phyloP scores from a whole-genome alignment of 2,888 invertebrate genomes.

The Trissolcus brochymenae region DNA sequence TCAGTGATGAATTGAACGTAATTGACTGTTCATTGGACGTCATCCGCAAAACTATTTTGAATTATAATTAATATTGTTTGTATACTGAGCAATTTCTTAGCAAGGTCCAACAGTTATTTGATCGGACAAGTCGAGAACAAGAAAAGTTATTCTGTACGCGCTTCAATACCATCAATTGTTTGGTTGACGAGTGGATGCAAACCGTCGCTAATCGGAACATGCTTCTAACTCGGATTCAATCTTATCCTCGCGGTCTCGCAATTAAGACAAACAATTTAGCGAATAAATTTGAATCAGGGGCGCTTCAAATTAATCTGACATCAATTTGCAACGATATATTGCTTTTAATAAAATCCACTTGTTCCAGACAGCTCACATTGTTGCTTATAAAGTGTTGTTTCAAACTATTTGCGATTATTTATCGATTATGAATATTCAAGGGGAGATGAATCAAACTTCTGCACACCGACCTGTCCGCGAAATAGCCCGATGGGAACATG shows the following conservation, averaged over 20 bases:
- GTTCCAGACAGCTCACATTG: constrained; percentile 32
- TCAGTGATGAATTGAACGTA: not conserved
- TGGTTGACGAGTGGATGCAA: constrained; percentile 12
- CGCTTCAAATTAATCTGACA: constrained; percentile 37
- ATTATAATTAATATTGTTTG: not conserved
- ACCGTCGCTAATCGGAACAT: constrained; percentile 12
- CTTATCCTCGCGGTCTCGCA: constrained; percentile 2
- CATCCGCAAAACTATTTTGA: not conserved
- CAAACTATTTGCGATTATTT: constrained; percentile 22
- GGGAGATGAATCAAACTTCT: constrained; percentile 1
- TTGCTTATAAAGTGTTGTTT: constrained; percentile 4
- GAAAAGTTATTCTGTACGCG: constrained; percentile 1
- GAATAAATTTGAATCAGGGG: constrained; percentile 27
- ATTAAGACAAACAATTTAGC: constrained; percentile 38
- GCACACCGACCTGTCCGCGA: constrained; percentile 71
- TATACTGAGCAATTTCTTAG: not conserved
- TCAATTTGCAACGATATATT: constrained; percentile 25
- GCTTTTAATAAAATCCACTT: constrained; percentile 35
- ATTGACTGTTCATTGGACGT: not conserved
- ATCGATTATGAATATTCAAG: constrained; percentile 26
- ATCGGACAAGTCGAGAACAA: not conserved
- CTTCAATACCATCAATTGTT: constrained; percentile 10
- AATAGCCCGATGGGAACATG: constrained; percentile 73
- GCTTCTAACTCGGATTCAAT: constrained; percentile 10
- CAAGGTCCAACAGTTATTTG: too few relatives aligned